Evolutionary conservation across 2,797 vertebrate species (phyloP).

Genomic region (Sardinella longiceps): DNA sequence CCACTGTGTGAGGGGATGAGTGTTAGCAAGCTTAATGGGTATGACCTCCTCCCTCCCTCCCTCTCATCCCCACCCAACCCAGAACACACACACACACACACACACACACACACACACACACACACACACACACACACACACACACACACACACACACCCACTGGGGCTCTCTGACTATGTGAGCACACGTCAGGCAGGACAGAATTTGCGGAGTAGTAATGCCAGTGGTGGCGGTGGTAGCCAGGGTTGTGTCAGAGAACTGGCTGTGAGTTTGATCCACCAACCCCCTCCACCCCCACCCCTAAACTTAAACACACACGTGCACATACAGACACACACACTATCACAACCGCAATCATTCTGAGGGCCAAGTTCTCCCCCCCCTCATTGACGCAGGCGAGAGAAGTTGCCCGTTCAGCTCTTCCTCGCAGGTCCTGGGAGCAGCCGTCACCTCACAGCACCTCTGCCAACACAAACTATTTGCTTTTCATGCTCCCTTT

Average conservation of each 20-base stretch:
- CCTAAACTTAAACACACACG: not conserved
- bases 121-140: not conserved
- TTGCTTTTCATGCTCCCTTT: not conserved
- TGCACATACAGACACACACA: not conserved
- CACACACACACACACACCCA: not conserved
- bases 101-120: not conserved
- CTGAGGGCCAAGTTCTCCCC: not conserved
- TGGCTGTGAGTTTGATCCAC: conserved; percentile 33
- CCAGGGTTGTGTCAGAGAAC: conserved; percentile 1
- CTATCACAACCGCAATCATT: not conserved
- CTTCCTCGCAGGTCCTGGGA: not conserved
- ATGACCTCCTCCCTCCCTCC: conserved; percentile 65
- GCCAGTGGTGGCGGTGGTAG: not conserved
- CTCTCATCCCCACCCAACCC: conserved; percentile 59
- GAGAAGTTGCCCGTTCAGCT: not conserved
- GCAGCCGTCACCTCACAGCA: not conserved
- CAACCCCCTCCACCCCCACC: conserved; percentile 40
- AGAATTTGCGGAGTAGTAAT: not conserved
- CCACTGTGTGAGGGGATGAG: conserved; percentile 49
- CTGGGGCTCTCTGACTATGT: no score
- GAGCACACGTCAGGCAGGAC: conserved; percentile 7
- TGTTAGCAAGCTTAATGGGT: conserved; percentile 65
- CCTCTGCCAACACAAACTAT: conserved; percentile 7
- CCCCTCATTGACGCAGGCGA: conserved; percentile 1
- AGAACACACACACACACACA: not conserved